Evolutionary conservation across 1,140 invertebrate species (phyloP).

Genomic region (Neodiprion lecontei): DNA sequence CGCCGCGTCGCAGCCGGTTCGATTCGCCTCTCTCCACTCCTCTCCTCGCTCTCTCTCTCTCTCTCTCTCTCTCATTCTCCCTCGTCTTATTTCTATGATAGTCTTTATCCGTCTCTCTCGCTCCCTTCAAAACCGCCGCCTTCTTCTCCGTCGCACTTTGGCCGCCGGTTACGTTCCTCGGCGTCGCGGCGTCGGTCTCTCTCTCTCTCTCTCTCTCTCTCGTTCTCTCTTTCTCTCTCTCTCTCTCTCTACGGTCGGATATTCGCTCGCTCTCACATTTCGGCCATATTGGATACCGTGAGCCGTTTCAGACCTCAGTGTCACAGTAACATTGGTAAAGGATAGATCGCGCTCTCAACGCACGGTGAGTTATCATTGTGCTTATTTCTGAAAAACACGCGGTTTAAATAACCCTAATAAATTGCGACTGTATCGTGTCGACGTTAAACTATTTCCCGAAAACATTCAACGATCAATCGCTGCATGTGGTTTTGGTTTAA

Average conservation of each 20-base stretch:
- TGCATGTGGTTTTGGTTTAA: too few relatives aligned
- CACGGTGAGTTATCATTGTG: neutral
- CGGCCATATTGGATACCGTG: neutral
- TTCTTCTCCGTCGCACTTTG: neutral
- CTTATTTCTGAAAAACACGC: neutral
- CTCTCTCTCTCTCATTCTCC: neutral
- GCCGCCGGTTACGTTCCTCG: neutral
- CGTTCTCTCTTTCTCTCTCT: neutral
- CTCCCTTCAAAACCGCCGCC: neutral
- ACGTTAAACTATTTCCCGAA: too few relatives aligned
- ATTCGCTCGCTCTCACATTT: too few relatives aligned
- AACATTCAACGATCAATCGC: too few relatives aligned
- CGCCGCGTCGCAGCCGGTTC: neutral
- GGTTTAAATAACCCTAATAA: neutral
- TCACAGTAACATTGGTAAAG: neutral
- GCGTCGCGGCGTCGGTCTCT: neutral
- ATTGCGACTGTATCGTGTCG: too few relatives aligned
- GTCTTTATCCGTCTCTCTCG: neutral
- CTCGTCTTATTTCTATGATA: too few relatives aligned
- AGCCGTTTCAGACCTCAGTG: neutral
- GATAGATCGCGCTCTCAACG: neutral
- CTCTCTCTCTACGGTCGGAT: neutral
- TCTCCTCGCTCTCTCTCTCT: neutral
- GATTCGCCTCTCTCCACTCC: neutral
- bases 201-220: neutral